These are phyloP conservation scores for Chlorodrepanis virens DNA, from an alignment of 2,113 vertebrate genomes.

Conservation along the genomic window DNA sequence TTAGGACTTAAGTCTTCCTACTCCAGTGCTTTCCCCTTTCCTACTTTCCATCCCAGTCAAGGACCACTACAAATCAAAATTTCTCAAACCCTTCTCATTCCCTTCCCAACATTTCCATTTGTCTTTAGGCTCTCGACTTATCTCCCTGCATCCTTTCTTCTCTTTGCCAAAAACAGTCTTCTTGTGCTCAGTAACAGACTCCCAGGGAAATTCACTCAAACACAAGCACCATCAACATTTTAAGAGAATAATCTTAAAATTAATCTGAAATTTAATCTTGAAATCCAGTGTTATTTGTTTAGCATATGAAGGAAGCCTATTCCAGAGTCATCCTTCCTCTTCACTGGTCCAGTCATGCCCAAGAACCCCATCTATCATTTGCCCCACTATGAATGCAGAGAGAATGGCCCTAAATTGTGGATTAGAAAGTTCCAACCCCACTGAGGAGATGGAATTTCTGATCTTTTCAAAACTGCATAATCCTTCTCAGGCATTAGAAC, in stretches of 20 bases:
- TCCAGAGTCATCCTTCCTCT: not conserved
- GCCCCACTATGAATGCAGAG: not conserved
- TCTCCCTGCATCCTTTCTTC: not conserved
- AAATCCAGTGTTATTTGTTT: not conserved
- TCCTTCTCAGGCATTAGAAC: not conserved
- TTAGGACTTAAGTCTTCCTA: not conserved
- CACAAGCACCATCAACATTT: not conserved
- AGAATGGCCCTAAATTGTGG: not conserved
- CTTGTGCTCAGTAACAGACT: not conserved
- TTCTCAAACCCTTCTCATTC: not conserved
- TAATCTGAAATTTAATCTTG: not conserved
- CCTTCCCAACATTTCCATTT: not conserved
- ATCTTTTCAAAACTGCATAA: not conserved
- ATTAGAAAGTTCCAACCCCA: not conserved
- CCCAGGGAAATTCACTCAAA: not conserved
- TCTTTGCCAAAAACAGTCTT: not conserved
- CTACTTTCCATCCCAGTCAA: not conserved
- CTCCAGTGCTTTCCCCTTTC: not conserved
- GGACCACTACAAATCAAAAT: not conserved
- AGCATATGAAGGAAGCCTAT: not conserved
- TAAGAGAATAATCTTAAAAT: not conserved
- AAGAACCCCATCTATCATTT: not conserved
- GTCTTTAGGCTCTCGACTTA: not conserved
- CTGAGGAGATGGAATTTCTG: not conserved
- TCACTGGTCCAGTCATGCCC: not conserved